These are phyloP conservation scores for Podiceps cristatus DNA, from an alignment of 2,113 vertebrate species.

Conservation along the genomic window DNA sequence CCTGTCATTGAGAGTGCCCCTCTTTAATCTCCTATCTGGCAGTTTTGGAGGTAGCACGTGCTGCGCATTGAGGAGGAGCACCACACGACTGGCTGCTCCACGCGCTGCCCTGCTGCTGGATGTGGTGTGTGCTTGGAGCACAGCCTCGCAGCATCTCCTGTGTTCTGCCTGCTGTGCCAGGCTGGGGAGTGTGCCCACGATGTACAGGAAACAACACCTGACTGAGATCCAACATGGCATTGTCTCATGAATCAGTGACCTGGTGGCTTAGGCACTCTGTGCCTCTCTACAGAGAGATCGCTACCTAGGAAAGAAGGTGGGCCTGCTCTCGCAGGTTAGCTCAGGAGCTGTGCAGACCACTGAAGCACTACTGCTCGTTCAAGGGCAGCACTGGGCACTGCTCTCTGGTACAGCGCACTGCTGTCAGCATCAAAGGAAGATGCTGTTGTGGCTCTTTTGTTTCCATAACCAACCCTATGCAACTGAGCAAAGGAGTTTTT, in stretches of 20 bases:
- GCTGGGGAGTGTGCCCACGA: fast-evolving
- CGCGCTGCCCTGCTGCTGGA: not conserved
- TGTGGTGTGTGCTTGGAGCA: not conserved
- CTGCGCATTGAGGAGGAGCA: not conserved
- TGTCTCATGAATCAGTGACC: not conserved
- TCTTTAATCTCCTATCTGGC: not conserved
- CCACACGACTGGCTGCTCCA: not conserved
- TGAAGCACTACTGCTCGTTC: not conserved
- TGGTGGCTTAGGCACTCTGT: not conserved
- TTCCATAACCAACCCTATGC: not conserved
- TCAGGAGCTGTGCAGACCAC: not conserved
- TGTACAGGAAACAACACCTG: not conserved
- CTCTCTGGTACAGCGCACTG: not conserved
- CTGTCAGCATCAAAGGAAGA: not conserved
- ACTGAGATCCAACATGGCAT: not conserved
- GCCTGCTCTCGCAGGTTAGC: not conserved
- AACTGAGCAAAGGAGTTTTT: not conserved
- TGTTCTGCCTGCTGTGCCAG: not conserved
- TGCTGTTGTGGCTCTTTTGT: not conserved
- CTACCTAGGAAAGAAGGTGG: not conserved
- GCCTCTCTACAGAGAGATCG: not conserved
- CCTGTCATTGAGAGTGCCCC: not conserved
- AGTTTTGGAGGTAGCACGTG: not conserved
- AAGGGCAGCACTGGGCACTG: not conserved
- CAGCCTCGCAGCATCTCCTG: not conserved